phyloP scores from a whole-genome alignment of 2,888 invertebrate species.

The Torymus auratus region DNA sequence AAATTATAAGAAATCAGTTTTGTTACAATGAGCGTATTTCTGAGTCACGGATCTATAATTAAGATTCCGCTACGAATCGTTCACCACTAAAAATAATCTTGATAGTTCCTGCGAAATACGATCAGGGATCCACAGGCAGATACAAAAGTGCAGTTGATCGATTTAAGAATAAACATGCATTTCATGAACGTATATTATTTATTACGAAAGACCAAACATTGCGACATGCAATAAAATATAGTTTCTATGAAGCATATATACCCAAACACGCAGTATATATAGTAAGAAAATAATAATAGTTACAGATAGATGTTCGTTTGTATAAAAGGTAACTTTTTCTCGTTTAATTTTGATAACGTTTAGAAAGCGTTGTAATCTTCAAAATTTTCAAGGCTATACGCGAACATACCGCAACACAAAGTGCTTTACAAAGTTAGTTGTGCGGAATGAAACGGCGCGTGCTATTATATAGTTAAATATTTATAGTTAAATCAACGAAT shows the following conservation, averaged over 20 bases:
- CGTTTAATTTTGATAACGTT: too few species aligned
- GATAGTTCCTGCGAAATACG: constrained; percentile 4
- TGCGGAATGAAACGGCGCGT: too few species aligned
- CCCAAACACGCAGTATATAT: too few species aligned
- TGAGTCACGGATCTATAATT: constrained; percentile 28
- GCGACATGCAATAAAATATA: too few species aligned
- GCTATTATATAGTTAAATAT: background rate
- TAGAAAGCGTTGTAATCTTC: too few species aligned
- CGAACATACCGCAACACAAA: too few species aligned
- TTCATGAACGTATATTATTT: constrained; percentile 15
- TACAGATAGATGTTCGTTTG: too few species aligned
- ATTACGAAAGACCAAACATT: background rate
- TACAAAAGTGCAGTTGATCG: background rate
- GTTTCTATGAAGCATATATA: too few species aligned
- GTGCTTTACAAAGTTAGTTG: too few species aligned
- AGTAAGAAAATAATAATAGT: too few species aligned
- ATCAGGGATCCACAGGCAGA: constrained; percentile 1
- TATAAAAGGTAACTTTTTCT: too few species aligned
- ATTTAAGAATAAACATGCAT: constrained; percentile 7
- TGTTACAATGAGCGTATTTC: constrained; percentile 18
- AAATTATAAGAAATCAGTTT: constrained; percentile 24
- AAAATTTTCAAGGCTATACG: too few species aligned
- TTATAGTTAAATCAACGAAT: background rate
- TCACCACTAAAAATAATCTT: constrained; percentile 40
- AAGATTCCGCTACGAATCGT: constrained; percentile 12